phyloP scores from a whole-genome alignment of 2,113 vertebrate species.

The Nannobrachium achirus region DNA sequence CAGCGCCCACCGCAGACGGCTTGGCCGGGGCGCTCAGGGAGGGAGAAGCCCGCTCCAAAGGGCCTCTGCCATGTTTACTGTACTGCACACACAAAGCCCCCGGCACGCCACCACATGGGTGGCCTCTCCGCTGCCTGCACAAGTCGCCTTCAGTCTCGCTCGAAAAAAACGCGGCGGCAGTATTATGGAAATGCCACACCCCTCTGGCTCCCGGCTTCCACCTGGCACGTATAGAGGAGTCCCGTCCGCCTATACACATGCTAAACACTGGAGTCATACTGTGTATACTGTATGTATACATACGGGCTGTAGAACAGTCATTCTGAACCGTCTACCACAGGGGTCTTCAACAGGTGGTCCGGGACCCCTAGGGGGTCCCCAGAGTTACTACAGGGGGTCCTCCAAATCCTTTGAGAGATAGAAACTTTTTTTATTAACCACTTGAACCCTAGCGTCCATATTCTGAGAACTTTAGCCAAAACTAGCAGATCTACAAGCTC shows the following conservation, averaged over 20 bases:
- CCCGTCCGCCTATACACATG: conserved; percentile 36
- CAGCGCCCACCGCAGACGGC: conserved; percentile 57
- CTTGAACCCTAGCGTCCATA: too few species aligned
- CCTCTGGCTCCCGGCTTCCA: conserved; percentile 57
- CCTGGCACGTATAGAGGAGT: conserved; percentile 51
- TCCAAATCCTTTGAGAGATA: too few species aligned
- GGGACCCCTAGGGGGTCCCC: too few species aligned
- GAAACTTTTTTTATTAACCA: too few species aligned
- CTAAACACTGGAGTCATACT: too few species aligned
- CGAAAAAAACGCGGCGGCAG: conserved; percentile 61
- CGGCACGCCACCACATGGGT: conserved; percentile 72
- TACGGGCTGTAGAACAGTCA: too few species aligned
- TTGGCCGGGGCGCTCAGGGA: conserved; percentile 67
- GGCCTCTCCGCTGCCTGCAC: conserved; percentile 63
- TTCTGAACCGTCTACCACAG: too few species aligned
- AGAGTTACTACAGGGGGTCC: too few species aligned
- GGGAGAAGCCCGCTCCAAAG: conserved; percentile 65
- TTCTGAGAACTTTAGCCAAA: too few species aligned
- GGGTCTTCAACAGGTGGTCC: too few species aligned
- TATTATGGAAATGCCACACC: conserved; percentile 70
- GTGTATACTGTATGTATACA: too few species aligned
- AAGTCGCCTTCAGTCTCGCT: conserved; percentile 67
- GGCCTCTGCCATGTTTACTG: conserved; percentile 73
- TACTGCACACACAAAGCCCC: conserved; percentile 60
- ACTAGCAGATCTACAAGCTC: too few species aligned